Conservation (phyloP, 64 coral and sea anemone species). For the Stichodactyla mertensii region DNA sequence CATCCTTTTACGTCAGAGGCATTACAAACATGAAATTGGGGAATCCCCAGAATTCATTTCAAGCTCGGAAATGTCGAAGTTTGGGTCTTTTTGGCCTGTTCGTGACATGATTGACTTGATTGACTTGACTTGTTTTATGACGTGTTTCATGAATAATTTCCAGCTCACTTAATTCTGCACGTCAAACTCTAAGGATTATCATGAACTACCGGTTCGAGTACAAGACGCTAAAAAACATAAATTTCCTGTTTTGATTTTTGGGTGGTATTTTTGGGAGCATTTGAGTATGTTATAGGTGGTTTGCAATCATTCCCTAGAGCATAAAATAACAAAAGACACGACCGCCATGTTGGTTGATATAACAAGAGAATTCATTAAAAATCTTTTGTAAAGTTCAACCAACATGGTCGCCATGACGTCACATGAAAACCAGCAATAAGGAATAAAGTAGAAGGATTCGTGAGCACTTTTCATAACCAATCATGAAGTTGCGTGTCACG, state of each 20-base stretch:
- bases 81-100: background rate
- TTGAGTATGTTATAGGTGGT: no score
- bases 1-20: background rate
- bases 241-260: background rate
- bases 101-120: background rate
- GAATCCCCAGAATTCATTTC: constrained; percentile 30
- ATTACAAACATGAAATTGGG: background rate
- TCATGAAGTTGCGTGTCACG: background rate
- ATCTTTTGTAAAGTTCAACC: no score
- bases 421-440: no score
- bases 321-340: no score
- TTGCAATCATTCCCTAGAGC: no score
- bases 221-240: background rate
- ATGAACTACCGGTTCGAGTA: background rate
- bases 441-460: no score
- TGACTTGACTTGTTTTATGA: background rate
- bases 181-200: background rate
- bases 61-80: background rate
- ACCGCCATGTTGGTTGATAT: no score
- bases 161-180: background rate
- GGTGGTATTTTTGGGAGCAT: background rate
- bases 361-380: no score
- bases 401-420: no score
- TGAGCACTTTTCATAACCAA: no score
- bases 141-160: background rate